Base-by-base conservation (phyloP, 1,140 invertebrate genomes). In the Heliconius himera region DNA sequence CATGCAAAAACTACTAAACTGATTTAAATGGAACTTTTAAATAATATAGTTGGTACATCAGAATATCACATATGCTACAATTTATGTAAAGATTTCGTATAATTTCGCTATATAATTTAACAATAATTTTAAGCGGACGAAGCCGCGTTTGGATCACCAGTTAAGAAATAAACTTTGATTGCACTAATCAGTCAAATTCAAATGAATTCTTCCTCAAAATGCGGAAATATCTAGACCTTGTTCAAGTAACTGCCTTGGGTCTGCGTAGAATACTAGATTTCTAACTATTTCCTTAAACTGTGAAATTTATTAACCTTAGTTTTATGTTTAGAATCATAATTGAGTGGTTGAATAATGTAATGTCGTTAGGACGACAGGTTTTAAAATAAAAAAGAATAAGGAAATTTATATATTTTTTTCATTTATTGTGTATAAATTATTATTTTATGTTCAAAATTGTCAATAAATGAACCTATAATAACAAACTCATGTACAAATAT, bases 221-320 rank as follows among this genome's bases (percentile, higher is more conserved):
- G 75, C 84, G 84, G 84, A 86, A 86, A 79, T 56, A 13, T 56
- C 26, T 29, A 66, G 60, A 66, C 60, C 60, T 66, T 66, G 60
- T 66, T 29, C 26, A 4, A 66, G 60, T 29, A 71, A 22, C 13
- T 22, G 41, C 85, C 84, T 87, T 83, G 85, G 56, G 79, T 81
- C 60, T 72, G 79, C 74, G 60, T 81, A 79, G 85, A 87, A 87
- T 87, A 87, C 81, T 76, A 83, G 85, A 87, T 87, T 83, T 81
- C 80, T 81, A 81, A 85, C 81, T 81, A 85, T 87, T 87, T 87
- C 84, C 85, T 81, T 83, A 78, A 83, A 85, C 83, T 83, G 74
- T 82, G 77, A 79, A 87, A 81, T 85, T 83, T 85, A 81, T 86
- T 81, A 66, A 66, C 60, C 13, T 66, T 66, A 29, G 77, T 73